A percentile compares a stretch with the other conserved stretches of the same genome.
Conservation (phyloP, 2,113 vertebrate genomes). For the Microcebus jonahi region DNA sequence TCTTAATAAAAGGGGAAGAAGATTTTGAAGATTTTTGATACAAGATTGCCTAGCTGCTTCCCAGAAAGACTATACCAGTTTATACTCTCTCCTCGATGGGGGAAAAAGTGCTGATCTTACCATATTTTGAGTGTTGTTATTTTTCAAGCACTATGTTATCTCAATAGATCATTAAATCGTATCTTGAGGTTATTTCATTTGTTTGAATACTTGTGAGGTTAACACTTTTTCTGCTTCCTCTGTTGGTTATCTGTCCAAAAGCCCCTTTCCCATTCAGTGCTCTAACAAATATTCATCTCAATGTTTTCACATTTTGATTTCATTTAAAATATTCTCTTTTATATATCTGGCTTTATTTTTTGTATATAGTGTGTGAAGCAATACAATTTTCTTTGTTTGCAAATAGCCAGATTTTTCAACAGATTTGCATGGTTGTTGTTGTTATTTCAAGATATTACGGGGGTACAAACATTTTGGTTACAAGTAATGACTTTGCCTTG, state of each 20-base stretch:
- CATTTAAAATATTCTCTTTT: neutral
- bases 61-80: neutral
- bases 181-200: neutral
- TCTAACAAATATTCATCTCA: constrained; percentile 25
- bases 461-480: too few relatives aligned
- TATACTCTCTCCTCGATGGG: neutral
- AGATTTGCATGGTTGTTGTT: neutral
- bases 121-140: neutral
- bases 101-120: neutral
- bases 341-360: constrained; percentile 56
- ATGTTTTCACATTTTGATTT: constrained; percentile 21
- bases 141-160: constrained; percentile 47
- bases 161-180: neutral
- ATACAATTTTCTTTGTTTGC: constrained; percentile 43
- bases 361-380: neutral
- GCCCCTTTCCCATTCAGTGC: neutral
- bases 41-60: neutral
- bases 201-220: neutral
- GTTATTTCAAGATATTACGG: too few relatives aligned
- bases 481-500: too few relatives aligned
- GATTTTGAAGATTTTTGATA: constrained; percentile 12
- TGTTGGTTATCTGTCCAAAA: neutral
- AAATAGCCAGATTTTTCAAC: constrained; percentile 52
- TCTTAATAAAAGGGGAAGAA: neutral
- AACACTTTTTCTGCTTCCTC: neutral